Evolutionary conservation across 2,797 vertebrate species (phyloP), one percentile per base, ranked within the genome.

Genomic region (Acrossocheilus wenchowensis): DNA sequence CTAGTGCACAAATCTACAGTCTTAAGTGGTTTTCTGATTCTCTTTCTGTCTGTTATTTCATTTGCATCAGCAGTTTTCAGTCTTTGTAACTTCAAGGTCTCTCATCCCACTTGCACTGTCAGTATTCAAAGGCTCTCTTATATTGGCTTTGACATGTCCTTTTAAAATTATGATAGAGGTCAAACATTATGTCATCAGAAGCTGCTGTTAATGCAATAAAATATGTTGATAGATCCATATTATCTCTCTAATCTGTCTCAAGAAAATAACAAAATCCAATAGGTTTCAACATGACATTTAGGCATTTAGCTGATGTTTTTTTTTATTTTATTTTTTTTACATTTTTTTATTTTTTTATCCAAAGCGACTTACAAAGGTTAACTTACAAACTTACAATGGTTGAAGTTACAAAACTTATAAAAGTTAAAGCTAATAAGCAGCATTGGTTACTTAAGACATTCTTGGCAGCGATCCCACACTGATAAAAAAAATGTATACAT

Each of bases 1-100:
- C 86, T 87, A 87, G 90, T 89, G 81, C 85, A 80, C 12, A 43
- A 74, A 50, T 68, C 26, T 41, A 39, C 41, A 21, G 41, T 11
- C 6, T 78, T 36, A 34, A 57, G 50, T 43, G 77, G 11, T 19
- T 17, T 26, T 62, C 14, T 78, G 54, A 17, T 14, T 10, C 14
- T 26, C 23, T 71, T 17, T 75, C 73, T 23, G 3, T 41, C 12
- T n/a, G 8, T 78, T 14, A 60, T 78, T 54, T 36, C 2, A 71
- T 71, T 34, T 71, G 17, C 17, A 15, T 66, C 26, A 48, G 41
- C 23, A 8, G 23, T 26, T 41, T 82, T 82, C 80, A 39, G 34
- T 17, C 21, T 36, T n/a, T 71, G 30, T 71, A 10, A n/a, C 52
- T 60, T 23, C 6, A 15, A 60, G 52, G 75, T 78, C 36, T 78